Evolutionary conservation across 2,797 vertebrate species (phyloP), one percentile per base, ranked within the genome.

Genomic region (Acanthis flammea): DNA sequence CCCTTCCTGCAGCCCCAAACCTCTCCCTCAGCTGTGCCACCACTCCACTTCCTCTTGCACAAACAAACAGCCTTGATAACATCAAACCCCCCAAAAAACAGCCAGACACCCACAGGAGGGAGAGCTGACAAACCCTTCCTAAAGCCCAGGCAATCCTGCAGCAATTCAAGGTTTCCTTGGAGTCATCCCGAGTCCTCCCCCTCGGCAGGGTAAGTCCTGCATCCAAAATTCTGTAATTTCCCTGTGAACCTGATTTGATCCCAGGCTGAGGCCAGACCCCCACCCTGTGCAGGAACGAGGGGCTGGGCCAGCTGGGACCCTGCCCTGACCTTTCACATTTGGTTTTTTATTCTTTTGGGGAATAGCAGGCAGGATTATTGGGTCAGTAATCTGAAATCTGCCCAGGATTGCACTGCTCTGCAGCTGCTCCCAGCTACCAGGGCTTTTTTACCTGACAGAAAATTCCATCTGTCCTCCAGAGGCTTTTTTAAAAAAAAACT

Each of bases 391-490:
- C 31, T 93, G 63, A 84, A 44, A 76, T 81, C 73, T 92, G 77
- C 67, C 70, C 48, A 60, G 89, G 57, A 39, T 57, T 57, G 57
- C 48, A 3, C 50, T 42, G 50, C 30, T 48, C 39, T 87, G 83
- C 80, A 67, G 73, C 62, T 87, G 84, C 90, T 84, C 14, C 35
- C 53, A 30, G 27, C 87, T 65, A 14, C 35, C 37, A 24, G 50
- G 62, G 70, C 67, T 94, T 95, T 61, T 93, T 95, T 62, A 70
- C 71, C 79, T 87, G 62, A n/a, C 54, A 67, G 39, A 85, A 67
- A 60, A 75, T 24, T 60, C 71, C 28, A 37, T 53, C 28, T 39
- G 13, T 60, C 31, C 19, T 45, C 66, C 47, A 27, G 44, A 39
- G 86, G 74, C 28, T 85, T 80, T 57, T 5, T 5, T 33, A 78